Base-by-base conservation (phyloP, 1,140 invertebrate species). In the Drosophila sproati region DNA sequence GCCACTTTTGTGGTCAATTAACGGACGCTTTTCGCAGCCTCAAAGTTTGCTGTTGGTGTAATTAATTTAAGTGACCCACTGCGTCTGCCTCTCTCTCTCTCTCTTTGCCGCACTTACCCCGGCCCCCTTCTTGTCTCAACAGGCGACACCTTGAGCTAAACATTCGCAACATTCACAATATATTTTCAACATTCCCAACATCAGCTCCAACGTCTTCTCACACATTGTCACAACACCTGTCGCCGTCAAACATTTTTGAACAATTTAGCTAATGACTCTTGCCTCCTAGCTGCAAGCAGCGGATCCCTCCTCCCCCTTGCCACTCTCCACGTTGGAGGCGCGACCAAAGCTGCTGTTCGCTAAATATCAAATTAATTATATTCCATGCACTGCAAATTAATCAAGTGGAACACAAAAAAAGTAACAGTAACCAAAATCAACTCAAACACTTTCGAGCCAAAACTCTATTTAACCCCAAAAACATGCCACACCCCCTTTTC, bases 41-140 rank as follows among this genome's bases (percentile, higher is more conserved):
- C 5, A 67, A 66, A 86, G 82, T 88, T 87, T 70, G 77, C 55
- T 80, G 20, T 77, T 88, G 77, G 69, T 79, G 69, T 80, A 80
- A 88, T 88, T 85, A 88, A 88, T 89, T 89, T 88, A 83, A 88
- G 89, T 88, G 83, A 83, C 73, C 85, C 83, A 89, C 67, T 79
- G 77, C 52, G 31, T 52, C 31, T 3, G 12, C 2, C 12, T 31
- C 4, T 29, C 2, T 6, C 28, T 7, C 4, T 31, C 4, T 29
- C 2, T 6, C 28, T 7, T 2, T 73, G 60, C 62, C 39, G 3
- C 4, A 2, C 5, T n/a, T 12, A 5, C 10, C 37, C 12, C 41
- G 31, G 47, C 31, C 48, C 37, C 6, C 10, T 6, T 5, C 72
- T 55, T 39, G 72, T 60, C 78, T 57, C 64, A 76, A 71, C 39